phyloP scores from a whole-genome alignment of 2,888 invertebrate species.

The Poecilobothrus nobilitatus region DNA sequence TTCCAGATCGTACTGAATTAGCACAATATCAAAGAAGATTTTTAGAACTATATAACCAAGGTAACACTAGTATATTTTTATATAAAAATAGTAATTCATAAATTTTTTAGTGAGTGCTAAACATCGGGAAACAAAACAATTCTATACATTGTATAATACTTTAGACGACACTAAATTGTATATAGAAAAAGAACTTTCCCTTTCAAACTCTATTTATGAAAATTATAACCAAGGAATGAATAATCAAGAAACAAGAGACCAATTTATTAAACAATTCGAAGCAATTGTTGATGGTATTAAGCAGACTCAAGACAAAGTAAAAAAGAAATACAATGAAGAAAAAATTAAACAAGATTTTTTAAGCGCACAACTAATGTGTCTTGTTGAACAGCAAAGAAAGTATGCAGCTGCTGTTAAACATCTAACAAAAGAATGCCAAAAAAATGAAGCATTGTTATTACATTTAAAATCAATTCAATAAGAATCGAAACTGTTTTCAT shows the following conservation, averaged over 20 bases:
- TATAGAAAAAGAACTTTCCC: conserved; percentile 79
- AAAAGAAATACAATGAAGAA: conserved; percentile 54
- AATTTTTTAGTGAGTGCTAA: conserved; percentile 71
- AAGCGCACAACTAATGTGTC: conserved; percentile 50
- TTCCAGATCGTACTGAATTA: conserved; percentile 86
- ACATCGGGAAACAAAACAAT: conserved; percentile 95
- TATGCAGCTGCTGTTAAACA: conserved; percentile 70
- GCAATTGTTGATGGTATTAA: conserved; percentile 83
- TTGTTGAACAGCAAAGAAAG: conserved; percentile 63
- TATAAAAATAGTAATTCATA: neutral
- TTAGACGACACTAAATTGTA: conserved; percentile 89
- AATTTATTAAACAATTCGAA: conserved; percentile 85
- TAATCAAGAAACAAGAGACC: conserved; percentile 68
- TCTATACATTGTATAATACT: conserved; percentile 92
- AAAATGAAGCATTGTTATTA: conserved; percentile 50
- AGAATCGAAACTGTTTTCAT: neutral
- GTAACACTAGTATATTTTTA: conserved; percentile 44
- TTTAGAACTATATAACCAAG: conserved; percentile 91
- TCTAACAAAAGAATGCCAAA: conserved; percentile 64
- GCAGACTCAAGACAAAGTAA: conserved; percentile 71
- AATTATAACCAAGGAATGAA: conserved; percentile 82
- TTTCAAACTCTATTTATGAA: conserved; percentile 82
- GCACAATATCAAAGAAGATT: conserved; percentile 93
- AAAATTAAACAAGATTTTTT: conserved; percentile 58
- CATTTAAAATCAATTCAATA: conserved; percentile 40